A percentile compares a stretch with the other conserved stretches of the same genome.
Evolutionary conservation across 1,140 invertebrate species (phyloP).

Genomic region (Neuroterus valhalla): DNA sequence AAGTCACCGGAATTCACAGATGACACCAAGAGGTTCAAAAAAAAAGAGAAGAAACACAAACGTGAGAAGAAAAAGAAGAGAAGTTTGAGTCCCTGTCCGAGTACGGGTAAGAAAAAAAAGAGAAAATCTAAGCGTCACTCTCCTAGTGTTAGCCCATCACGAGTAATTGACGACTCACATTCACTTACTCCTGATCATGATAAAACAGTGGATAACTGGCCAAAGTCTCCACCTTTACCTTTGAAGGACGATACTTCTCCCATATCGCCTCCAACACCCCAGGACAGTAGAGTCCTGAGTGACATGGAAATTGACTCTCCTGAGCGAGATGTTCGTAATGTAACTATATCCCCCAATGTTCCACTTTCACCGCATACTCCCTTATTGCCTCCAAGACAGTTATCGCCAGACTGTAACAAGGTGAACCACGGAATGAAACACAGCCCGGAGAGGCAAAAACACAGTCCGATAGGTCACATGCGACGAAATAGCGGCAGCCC

Average conservation of each 20-base stretch:
- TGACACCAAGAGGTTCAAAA: slow-evolving; percentile 69
- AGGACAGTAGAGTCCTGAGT: slow-evolving; percentile 60
- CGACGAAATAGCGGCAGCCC: slow-evolving; percentile 55
- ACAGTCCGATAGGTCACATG: slow-evolving; percentile 59
- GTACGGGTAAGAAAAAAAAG: slow-evolving; percentile 80
- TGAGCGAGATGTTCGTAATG: slow-evolving; percentile 60
- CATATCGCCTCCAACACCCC: slow-evolving; percentile 78
- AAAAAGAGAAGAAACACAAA: slow-evolving; percentile 80
- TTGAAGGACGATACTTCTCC: slow-evolving; percentile 75
- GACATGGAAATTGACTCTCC: slow-evolving; percentile 70
- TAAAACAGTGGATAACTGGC: slow-evolving; percentile 58
- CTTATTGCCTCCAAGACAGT: slow-evolving; percentile 74
- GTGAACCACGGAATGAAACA: slow-evolving; percentile 47
- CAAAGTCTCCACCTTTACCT: slow-evolving; percentile 65
- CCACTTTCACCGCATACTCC: slow-evolving; percentile 77
- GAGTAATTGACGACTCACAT: slow-evolving; percentile 48
- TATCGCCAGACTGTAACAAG: slow-evolving; percentile 65
- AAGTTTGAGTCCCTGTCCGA: slow-evolving; percentile 69
- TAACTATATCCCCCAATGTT: slow-evolving; percentile 66
- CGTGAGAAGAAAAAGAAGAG: slow-evolving; percentile 82
- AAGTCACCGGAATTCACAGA: slow-evolving; percentile 67
- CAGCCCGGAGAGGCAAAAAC: slow-evolving; percentile 61
- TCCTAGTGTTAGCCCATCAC: slow-evolving; percentile 78
- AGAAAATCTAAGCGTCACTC: slow-evolving; percentile 80
- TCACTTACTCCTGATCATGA: slow-evolving; percentile 49